A percentile compares a stretch with the other conserved stretches of the same genome.
phyloP scores from a whole-genome alignment of 2,113 vertebrate species.

The Etia nguti region DNA sequence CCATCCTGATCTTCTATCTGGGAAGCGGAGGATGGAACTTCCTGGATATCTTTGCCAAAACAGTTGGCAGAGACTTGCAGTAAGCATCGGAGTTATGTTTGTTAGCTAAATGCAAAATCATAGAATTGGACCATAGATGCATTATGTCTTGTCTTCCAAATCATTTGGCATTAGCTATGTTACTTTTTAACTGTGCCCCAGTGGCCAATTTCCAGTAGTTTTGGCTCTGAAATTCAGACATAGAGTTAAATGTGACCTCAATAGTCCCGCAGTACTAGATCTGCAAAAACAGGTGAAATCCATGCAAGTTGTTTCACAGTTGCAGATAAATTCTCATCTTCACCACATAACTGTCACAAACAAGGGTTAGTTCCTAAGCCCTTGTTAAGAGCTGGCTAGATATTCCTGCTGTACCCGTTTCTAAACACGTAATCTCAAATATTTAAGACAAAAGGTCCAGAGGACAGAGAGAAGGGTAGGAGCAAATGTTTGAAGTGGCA shows the following conservation, averaged over 20 bases:
- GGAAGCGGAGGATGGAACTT: constrained; percentile 88
- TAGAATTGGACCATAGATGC: not conserved
- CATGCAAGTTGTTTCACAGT: not conserved
- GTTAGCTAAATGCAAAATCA: not conserved
- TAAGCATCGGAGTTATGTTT: constrained; percentile 63
- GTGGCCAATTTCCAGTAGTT: not conserved
- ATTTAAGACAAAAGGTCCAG: not conserved
- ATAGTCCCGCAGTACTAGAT: not conserved
- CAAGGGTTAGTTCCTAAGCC: not conserved
- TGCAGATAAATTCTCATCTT: not conserved
- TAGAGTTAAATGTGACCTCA: not conserved
- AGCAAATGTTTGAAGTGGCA: not conserved
- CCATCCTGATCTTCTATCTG: constrained; percentile 84
- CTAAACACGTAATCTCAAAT: not conserved
- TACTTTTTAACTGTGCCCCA: not conserved
- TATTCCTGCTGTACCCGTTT: constrained; percentile 22
- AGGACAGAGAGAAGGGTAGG: not conserved
- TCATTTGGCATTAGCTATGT: not conserved
- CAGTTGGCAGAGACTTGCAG: constrained; percentile 84
- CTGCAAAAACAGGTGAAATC: not conserved
- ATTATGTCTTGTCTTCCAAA: not conserved
- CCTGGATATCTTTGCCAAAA: constrained; percentile 81
- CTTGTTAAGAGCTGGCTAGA: not conserved
- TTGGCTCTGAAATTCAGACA: not conserved
- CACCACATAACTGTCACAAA: not conserved